Evolutionary conservation across 2,113 vertebrate genomes (phyloP).

Genomic region (Mus pahari): DNA sequence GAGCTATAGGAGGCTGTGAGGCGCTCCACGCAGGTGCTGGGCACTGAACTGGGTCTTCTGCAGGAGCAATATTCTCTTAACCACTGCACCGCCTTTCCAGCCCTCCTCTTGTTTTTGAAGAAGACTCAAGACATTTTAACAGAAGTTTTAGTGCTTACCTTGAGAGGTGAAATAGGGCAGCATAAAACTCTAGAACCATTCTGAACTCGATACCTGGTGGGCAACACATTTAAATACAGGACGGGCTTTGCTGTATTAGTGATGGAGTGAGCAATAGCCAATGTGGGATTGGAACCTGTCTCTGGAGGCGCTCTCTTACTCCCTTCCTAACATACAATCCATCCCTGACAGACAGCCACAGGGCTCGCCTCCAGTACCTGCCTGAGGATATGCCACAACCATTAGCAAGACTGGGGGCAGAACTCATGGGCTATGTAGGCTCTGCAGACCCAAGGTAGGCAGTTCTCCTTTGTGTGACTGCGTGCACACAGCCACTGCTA

Average conservation of each 20-base stretch:
- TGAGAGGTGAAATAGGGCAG: background rate
- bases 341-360: background rate
- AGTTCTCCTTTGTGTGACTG: background rate
- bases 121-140: background rate
- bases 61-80: background rate
- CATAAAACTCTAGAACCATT: conserved; percentile 35
- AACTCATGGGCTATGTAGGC: background rate
- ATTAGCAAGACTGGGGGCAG: background rate
- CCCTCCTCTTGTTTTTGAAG: background rate
- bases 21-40: background rate
- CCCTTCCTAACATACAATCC: background rate
- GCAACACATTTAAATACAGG: background rate
- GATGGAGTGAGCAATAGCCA: background rate
- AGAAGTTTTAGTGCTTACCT: background rate
- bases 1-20: background rate
- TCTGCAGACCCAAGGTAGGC: background rate
- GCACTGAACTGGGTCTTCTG: background rate
- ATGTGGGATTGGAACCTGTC: background rate
- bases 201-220: background rate
- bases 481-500: background rate
- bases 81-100: background rate
- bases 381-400: too few relatives aligned
- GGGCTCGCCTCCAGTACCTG: background rate
- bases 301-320: background rate
- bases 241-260: background rate